Evolutionary conservation across 2,797 vertebrate genomes (phyloP), one percentile per base, ranked within the genome.

Genomic region (Rhynchotus rufescens): DNA sequence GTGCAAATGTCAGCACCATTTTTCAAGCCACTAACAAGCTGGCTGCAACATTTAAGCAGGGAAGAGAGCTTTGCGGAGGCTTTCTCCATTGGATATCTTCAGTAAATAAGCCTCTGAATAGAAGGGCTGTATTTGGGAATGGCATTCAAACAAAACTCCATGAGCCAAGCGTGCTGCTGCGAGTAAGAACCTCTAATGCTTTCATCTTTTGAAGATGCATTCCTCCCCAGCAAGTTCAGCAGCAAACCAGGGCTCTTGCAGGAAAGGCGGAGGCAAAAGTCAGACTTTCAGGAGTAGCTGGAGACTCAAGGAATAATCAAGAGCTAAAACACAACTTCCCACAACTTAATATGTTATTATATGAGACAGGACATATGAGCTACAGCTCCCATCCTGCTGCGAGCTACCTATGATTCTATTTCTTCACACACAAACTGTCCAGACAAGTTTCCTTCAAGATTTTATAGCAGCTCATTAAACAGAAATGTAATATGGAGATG

Each of bases 271-370:
- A 97, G 97, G 57, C 97, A 91, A 26, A 97, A 97, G 44, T 98
- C 97, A 75, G 98, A 98, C 21, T 98, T 99, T 92, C 96, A 99
- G 92, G 97, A 99, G 92, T 98, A 99, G 93, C 96, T 99, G 79
- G 97, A 98, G 85, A 97, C 90, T 60, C 97, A 99, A 90, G 98
- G 98, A 88, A 98, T 99, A 96, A 98, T 99, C 86, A 97, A 98
- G 49, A 97, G 94, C 59, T 95, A 94, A 56, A 96, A 73, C 72
- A 95, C 62, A 91, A 17, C 42, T 44, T 44, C 42, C 42, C 15
- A 44, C 42, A 44, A 44, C 42, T 44, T 44, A 44, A 44, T 17
- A 44, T 44, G 42, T 44, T 44, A 28, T 88, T 22, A 28, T 5
- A 40, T 1, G 14, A 76, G 54, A 62, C 30, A 57, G 38, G n/a